Base-by-base conservation (phyloP, 1,140 invertebrate genomes). In the Trigoniulus corallinus region DNA sequence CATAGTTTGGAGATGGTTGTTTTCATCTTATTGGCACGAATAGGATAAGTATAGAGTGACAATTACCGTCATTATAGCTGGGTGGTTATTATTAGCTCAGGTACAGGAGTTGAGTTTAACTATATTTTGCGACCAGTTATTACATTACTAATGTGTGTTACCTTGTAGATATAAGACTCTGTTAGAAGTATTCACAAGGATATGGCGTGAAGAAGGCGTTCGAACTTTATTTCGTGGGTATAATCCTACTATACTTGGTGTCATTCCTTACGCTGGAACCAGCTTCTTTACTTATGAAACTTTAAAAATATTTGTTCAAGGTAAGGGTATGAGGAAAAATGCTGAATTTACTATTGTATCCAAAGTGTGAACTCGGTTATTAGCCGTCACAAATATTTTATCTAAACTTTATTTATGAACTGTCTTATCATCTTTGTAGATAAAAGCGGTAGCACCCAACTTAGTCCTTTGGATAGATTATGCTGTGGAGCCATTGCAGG, bases 271-370 rank as follows among this genome's bases (percentile, higher is more conserved):
- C 69, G 93, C 95, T 12, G 95, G 95, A 10, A 84, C 83, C 44
- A 93, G 89, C 40, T 99, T 99, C 69, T 97, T 88, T 65, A 96
- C 91, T 0, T 98, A 95, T 67, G 94, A 98, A 70, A 84, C 84
- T 21, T 70, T 96, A 2, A 98, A 97, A 69, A 75, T 81, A 47
- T 66, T 76, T 52, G 77, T 92, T 64, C 69, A 72, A 62, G 82
- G 88, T 91, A 67, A 70, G 64, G 64, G 25, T 50, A 12, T 37
- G 3, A 27, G 21, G 21, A 49, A 45, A 25, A 43, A 44, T 29
- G 3, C 15, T n/a, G 18, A 39, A 39, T 39, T 39, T 13, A n/a
- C n/a, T n/a, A n/a, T n/a, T n/a, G n/a, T n/a, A n/a, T n/a, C n/a
- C n/a, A n/a, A n/a, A n/a, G n/a, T n/a, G n/a, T n/a, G n/a, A n/a